Percentiles rank a stretch among this genome's conserved stretches.
Conservation (phyloP, 1,140 invertebrate species). For the Drosophila nannoptera region DNA sequence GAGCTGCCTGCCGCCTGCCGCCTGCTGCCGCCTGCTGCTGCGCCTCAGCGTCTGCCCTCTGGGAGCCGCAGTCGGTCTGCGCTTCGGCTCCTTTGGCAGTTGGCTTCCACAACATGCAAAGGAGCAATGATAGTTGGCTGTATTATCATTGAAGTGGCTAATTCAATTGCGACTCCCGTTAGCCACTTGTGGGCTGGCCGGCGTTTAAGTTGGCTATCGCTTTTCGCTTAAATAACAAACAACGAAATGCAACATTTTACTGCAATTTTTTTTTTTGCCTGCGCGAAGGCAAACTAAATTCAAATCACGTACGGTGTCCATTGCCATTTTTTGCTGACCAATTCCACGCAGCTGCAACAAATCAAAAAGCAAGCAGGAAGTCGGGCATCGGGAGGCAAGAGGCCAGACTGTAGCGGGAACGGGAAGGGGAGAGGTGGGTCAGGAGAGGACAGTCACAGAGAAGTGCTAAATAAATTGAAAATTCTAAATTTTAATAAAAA, state of each 20-base stretch:
- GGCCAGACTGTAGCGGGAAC: not conserved
- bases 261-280: not conserved
- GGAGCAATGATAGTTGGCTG: constrained; percentile 9
- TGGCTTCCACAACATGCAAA: constrained; percentile 6
- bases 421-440: not conserved
- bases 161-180: constrained; percentile 53
- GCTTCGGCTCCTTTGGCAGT: not conserved
- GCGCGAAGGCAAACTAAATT: constrained; percentile 23
- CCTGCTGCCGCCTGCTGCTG: not conserved
- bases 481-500: constrained; percentile 76
- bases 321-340: constrained; percentile 68
- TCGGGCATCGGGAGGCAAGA: not conserved
- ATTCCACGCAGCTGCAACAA: constrained; percentile 71
- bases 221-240: constrained; percentile 15
- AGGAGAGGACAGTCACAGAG: constrained; percentile 8
- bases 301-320: constrained; percentile 67
- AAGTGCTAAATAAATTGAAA: constrained; percentile 72
- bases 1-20: constrained; percentile 2
- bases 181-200: constrained; percentile 2
- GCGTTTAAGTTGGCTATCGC: constrained; percentile 16
- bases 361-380: constrained; percentile 59
- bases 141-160: constrained; percentile 46
- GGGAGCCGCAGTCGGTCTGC: constrained; percentile 5
- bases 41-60: not conserved
- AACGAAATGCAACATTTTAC: constrained; percentile 8